A percentile compares a stretch with the other conserved stretches of the same genome.
Conservation (phyloP, 2,888 invertebrate genomes). For the Tachina lurida region DNA sequence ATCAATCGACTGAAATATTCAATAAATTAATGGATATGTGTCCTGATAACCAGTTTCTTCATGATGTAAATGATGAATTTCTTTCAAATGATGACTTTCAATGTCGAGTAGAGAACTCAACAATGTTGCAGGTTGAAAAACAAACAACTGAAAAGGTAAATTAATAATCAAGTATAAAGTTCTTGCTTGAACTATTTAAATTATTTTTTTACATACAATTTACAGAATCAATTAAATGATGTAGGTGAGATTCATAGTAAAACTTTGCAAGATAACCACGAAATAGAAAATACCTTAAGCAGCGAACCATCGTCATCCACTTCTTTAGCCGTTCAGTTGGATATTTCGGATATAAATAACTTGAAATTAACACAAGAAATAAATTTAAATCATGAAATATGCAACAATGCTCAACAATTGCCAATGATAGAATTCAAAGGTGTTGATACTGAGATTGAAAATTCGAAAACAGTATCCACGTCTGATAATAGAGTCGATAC, state of each 20-base stretch:
- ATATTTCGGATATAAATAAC: conserved; percentile 6
- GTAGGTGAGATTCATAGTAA: not conserved
- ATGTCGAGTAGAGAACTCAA: conserved; percentile 20
- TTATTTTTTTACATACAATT: conserved; percentile 1
- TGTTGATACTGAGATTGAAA: not conserved
- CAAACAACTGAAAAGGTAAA: conserved; percentile 30
- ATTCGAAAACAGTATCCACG: not conserved
- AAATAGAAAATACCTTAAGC: conserved; percentile 17
- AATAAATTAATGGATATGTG: conserved; percentile 58
- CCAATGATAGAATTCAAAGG: not conserved
- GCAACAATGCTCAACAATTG: not conserved
- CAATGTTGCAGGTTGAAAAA: conserved; percentile 26
- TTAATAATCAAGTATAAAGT: not conserved
- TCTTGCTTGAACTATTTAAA: not conserved
- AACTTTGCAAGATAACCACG: not conserved
- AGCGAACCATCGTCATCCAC: not conserved
- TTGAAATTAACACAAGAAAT: not conserved
- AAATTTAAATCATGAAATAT: conserved; percentile 13
- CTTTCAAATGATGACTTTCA: conserved; percentile 13
- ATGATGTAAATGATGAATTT: conserved; percentile 4
- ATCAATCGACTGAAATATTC: conserved; percentile 64
- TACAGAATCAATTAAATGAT: conserved; percentile 1
- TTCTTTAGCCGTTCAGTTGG: conserved; percentile 22
- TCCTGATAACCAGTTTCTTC: conserved; percentile 40
- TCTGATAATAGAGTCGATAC: not conserved